phyloP scores from a whole-genome alignment of 1,140 invertebrate genomes.

The Maniola jurtina region DNA sequence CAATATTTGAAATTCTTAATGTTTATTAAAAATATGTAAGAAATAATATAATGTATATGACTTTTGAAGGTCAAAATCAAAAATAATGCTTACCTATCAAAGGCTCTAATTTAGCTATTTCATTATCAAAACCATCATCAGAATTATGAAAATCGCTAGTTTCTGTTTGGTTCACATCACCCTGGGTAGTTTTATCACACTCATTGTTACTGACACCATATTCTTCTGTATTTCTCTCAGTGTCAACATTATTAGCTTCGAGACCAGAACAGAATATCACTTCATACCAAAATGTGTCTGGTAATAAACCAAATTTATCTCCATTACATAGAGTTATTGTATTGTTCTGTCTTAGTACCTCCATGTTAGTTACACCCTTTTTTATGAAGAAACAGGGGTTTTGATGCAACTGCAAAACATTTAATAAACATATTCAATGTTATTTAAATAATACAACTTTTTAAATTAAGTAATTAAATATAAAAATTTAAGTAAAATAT shows the following conservation, averaged over 20 bases:
- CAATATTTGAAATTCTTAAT: too few relatives aligned
- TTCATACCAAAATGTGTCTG: constrained; percentile 55
- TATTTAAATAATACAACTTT: too few relatives aligned
- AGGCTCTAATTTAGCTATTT: constrained; percentile 37
- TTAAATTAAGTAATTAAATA: too few relatives aligned
- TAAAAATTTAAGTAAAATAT: too few relatives aligned
- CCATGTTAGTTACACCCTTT: constrained; percentile 34
- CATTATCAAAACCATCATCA: constrained; percentile 16
- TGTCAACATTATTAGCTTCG: constrained; percentile 10
- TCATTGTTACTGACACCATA: constrained; percentile 13
- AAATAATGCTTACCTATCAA: constrained; percentile 29
- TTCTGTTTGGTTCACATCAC: neutral
- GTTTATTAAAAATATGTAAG: too few relatives aligned
- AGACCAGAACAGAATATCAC: constrained; percentile 32
- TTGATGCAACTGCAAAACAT: constrained; percentile 52
- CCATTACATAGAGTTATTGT: constrained; percentile 40
- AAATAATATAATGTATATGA: too few relatives aligned
- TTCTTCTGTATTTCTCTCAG: constrained; percentile 24
- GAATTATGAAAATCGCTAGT: constrained; percentile 1
- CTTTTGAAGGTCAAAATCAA: neutral
- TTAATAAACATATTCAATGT: neutral
- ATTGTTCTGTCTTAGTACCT: constrained; percentile 42
- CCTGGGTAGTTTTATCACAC: neutral
- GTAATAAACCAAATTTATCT: constrained; percentile 60
- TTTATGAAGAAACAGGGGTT: constrained; percentile 63